Base-by-base conservation (phyloP, 1,140 invertebrate species). In the Apis laboriosa region DNA sequence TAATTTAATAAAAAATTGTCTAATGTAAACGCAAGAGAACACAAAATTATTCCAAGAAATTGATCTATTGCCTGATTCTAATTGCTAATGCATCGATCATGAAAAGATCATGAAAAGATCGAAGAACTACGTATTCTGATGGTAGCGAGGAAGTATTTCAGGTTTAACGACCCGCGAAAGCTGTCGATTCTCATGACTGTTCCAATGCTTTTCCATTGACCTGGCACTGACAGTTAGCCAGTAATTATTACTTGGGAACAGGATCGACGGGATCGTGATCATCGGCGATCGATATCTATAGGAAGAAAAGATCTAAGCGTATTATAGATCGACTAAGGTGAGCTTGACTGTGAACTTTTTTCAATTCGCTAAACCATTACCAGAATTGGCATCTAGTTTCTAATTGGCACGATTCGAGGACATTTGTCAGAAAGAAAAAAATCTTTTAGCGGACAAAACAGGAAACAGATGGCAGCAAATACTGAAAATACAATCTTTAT, bases 201-300 rank as follows among this genome's bases (percentile, higher is more conserved):
- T 81, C 73, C 56, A 66, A 76, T 80, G 68, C 34, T 86, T 86
- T 86, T 83, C 83, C 78, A 81, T 86, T 84, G 85, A 86, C 77
- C 85, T 84, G 78, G 64, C 85, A 81, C 83, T 81, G 85, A 86
- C 85, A 86, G 83, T 58, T 55, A 21, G 77, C 68, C 73, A 78
- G 63, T 86, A 86, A 86, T 86, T 86, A 86, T 86, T 84, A 86
- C 78, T 78, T 56, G 24, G 66, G 83, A 85, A 85, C 84, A 83
- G 84, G 76, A 83, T 80, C 80, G 80, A 81, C 79, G 61, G 60
- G 74, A 85, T 77, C 84, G 72, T 83, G 81, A 85, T 79, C 80
- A 85, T 83, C 77, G 72, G 74, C 21, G 24, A 73, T 73, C 68
- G 63, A 49, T 73, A 55, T 58, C 28, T 58, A 76, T 43, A 84